Conservation (phyloP, 53 echinoderm and acorn worm species). For the Patiria pectinifera region DNA sequence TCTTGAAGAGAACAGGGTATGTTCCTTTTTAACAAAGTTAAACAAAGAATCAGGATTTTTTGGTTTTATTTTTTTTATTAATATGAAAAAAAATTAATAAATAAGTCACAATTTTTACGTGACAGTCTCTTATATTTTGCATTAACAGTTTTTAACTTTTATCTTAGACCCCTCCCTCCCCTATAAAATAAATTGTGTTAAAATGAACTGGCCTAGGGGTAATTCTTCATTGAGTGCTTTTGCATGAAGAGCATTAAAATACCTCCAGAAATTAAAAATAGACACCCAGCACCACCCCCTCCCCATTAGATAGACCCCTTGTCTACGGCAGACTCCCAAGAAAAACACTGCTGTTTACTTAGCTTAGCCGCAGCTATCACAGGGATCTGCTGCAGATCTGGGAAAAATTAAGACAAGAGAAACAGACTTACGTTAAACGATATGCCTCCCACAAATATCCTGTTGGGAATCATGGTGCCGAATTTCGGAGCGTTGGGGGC, state of each 20-base stretch:
- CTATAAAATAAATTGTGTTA: too few relatives aligned
- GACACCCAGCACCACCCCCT: background rate
- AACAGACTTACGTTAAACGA: constrained; percentile 88
- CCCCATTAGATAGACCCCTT: background rate
- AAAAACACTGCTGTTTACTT: constrained; percentile 2
- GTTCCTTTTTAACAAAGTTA: too few relatives aligned
- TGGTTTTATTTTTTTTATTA: too few relatives aligned
- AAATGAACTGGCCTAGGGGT: background rate
- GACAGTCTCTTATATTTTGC: too few relatives aligned
- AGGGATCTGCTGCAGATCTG: background rate
- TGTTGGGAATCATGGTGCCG: constrained; percentile 97
- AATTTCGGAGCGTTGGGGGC: constrained; percentile 92
- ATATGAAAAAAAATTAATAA: too few relatives aligned
- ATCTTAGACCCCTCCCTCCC: too few relatives aligned
- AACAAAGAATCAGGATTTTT: too few relatives aligned
- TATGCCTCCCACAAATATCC: constrained; percentile 98
- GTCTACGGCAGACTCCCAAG: background rate
- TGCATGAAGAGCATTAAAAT: background rate
- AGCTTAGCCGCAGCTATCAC: background rate
- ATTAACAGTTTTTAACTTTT: too few relatives aligned
- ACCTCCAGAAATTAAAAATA: constrained; percentile 2
- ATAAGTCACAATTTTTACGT: too few relatives aligned
- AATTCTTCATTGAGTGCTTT: background rate
- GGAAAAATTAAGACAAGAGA: background rate
- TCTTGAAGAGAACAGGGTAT: too few relatives aligned